Evolutionary conservation across 2,797 vertebrate genomes (phyloP).

Genomic region (Gymnocypris eckloni): DNA sequence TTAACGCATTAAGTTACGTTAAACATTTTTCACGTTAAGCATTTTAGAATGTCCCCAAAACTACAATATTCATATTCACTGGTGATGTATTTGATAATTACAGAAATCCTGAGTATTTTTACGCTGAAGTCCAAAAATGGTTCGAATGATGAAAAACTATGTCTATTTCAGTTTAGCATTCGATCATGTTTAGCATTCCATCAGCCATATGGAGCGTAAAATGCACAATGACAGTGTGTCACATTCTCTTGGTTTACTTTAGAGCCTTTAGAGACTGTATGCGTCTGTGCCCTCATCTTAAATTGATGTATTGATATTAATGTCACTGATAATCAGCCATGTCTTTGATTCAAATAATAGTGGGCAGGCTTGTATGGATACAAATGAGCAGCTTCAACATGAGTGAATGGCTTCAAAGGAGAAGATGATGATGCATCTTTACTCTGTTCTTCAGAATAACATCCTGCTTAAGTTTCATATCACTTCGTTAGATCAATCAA

Average conservation of each 20-base stretch:
- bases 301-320: conserved; percentile 39
- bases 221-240: neutral
- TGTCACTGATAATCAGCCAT: conserved; percentile 13
- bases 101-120: neutral
- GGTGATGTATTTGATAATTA: neutral
- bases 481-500: conserved; percentile 55
- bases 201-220: neutral
- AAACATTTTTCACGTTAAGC: no score
- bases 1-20: no score
- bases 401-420: conserved; percentile 38
- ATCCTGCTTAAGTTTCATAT: conserved; percentile 44
- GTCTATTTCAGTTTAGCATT: neutral
- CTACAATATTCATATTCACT: no score
- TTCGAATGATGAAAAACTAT: neutral
- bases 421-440: conserved; percentile 29
- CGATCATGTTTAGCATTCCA: neutral
- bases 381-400: conserved; percentile 16
- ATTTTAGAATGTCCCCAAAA: no score
- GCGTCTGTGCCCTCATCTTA: neutral
- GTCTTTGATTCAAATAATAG: conserved; percentile 27
- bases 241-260: conserved; percentile 20
- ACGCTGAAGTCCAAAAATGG: neutral
- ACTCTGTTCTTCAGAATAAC: conserved; percentile 37
- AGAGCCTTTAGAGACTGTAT: neutral
- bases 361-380: neutral